phyloP scores from a whole-genome alignment of 2,113 vertebrate species.

The Tympanuchus pallidicinctus region DNA sequence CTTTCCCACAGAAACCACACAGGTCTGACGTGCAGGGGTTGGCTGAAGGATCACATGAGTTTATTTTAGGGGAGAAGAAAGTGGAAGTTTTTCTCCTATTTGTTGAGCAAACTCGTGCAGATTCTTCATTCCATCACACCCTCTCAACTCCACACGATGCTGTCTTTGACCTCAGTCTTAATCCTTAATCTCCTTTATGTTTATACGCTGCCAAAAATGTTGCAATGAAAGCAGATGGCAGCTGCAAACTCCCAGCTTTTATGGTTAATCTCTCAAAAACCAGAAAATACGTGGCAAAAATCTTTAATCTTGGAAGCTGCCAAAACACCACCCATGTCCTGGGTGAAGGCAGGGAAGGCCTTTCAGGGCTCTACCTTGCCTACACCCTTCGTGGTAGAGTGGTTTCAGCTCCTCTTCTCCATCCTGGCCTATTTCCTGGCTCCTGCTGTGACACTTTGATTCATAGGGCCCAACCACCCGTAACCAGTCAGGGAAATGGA shows the following conservation, averaged over 20 bases:
- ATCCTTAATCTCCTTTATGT: neutral
- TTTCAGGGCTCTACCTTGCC: neutral
- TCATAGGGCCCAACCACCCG: constrained; percentile 65
- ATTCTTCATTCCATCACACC: neutral
- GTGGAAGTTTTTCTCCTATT: neutral
- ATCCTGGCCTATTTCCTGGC: constrained; percentile 69
- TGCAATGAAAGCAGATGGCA: neutral
- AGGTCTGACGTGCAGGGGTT: fast-evolving
- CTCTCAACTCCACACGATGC: neutral
- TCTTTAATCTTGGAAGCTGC: neutral
- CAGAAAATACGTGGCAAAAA: neutral
- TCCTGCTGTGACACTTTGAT: constrained; percentile 65
- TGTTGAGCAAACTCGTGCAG: neutral
- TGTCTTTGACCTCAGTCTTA: neutral
- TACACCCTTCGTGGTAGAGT: neutral
- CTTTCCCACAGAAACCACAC: neutral
- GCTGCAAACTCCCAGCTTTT: neutral
- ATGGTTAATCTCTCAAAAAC: neutral
- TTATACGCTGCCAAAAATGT: neutral
- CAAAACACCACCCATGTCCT: fast-evolving
- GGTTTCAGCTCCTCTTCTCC: constrained; percentile 29
- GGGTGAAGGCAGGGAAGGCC: neutral
- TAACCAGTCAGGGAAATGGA: constrained; percentile 77
- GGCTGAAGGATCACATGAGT: neutral
- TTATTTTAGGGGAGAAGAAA: neutral